Evolutionary conservation across 2,113 vertebrate genomes (phyloP).

Genomic region (Amphiprion percula): DNA sequence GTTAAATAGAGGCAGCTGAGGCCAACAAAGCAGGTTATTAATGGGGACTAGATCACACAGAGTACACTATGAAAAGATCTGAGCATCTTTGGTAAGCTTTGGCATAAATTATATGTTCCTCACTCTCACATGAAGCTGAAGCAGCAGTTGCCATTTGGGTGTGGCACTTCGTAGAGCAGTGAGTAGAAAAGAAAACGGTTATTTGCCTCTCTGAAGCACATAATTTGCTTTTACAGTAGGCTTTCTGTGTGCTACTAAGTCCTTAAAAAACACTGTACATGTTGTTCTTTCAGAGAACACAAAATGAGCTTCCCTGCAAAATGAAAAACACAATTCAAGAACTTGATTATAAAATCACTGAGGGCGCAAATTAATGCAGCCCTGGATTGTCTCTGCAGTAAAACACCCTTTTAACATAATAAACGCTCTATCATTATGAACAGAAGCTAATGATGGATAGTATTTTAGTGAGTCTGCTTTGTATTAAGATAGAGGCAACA

Average conservation of each 20-base stretch:
- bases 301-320: constrained; percentile 11
- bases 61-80: constrained; percentile 13
- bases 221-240: not conserved
- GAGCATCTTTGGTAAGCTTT: constrained; percentile 1
- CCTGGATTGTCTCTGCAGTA: not conserved
- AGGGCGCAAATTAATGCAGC: not conserved
- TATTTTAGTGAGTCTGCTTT: not conserved
- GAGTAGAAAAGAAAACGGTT: constrained; percentile 6
- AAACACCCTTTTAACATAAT: not conserved
- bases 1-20: constrained; percentile 20
- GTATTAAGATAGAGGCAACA: not conserved
- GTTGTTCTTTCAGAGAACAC: constrained; percentile 3
- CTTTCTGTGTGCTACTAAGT: not conserved
- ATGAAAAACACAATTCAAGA: not conserved
- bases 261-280: not conserved
- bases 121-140: constrained; percentile 8
- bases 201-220: not conserved
- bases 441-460: not conserved
- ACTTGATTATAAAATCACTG: not conserved
- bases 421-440: not conserved
- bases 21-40: constrained; percentile 36
- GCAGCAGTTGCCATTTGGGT: not conserved
- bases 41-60: constrained; percentile 11
- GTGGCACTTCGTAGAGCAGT: constrained; percentile 6
- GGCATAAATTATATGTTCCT: constrained; percentile 20